Conservation (phyloP, 2,888 invertebrate species). For the Noctua janthe region DNA sequence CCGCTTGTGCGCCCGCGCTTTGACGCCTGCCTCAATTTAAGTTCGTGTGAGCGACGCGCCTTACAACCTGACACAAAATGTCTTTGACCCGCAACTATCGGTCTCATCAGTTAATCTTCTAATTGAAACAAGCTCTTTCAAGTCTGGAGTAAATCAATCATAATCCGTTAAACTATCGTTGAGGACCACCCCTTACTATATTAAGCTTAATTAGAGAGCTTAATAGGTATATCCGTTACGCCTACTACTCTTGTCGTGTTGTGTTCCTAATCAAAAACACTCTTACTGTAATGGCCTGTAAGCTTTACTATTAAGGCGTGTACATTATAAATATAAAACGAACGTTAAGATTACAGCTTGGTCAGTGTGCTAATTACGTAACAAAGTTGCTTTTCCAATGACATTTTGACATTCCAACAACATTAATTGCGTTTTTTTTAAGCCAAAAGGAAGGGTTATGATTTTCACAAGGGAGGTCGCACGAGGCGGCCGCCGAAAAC, state of each 20-base stretch:
- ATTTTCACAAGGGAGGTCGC: too few species aligned
- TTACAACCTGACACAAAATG: not conserved
- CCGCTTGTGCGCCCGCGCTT: too few species aligned
- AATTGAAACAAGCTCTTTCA: conserved; percentile 26
- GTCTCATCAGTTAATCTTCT: conserved; percentile 24
- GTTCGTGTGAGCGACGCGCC: too few species aligned
- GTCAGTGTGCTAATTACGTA: not conserved
- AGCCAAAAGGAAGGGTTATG: too few species aligned
- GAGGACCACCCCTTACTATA: conserved; percentile 36
- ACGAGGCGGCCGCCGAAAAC: too few species aligned
- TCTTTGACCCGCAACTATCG: conserved; percentile 15
- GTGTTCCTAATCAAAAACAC: not conserved
- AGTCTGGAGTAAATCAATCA: conserved; percentile 54
- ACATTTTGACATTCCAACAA: not conserved
- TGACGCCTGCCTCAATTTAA: too few species aligned
- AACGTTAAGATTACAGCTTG: not conserved
- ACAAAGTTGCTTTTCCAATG: not conserved
- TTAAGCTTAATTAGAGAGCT: conserved; percentile 52
- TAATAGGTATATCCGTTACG: conserved; percentile 55
- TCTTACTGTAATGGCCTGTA: not conserved
- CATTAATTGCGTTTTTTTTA: not conserved
- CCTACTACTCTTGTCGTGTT: conserved; percentile 7
- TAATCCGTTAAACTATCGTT: conserved; percentile 49
- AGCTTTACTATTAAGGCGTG: not conserved
- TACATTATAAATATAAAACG: not conserved